Base-by-base conservation (phyloP, 2,888 invertebrate species). In the Tenthredo distinguenda region DNA sequence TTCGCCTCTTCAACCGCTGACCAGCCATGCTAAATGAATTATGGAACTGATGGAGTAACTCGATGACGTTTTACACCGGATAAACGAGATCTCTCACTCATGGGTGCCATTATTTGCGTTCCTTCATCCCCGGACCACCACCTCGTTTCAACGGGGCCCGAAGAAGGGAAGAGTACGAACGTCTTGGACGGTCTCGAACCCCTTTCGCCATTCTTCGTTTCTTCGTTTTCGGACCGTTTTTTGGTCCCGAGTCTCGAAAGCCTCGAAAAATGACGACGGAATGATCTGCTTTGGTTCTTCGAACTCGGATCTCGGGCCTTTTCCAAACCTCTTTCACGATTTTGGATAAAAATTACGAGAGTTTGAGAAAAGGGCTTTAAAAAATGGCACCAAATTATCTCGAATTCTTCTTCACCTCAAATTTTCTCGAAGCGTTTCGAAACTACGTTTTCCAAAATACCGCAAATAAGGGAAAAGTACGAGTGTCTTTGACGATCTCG, bases 21-120 rank as follows among this genome's bases (percentile, higher is more conserved):
- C 62, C 21, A 15, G 12, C 1, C 21, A 10, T 62, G 21, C 68
- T 12, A 12, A 43, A 21, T 74, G 43, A 43, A 12, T 40, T 21
- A 74, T 74, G 6, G 21, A 26, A n/a, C n/a, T 74, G 26, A 40
- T 74, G 74, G 34, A 68, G 34, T 68, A n/a, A 74, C 74, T 47
- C 12, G n/a, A 55, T 55, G 55, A 55, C 34, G 37, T 26, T 62
- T 31, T 5, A 34, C n/a, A 72, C 72, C n/a, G 72, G 72, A 72
- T 37, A 72, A 40, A 72, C 72, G 2, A 72, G 72, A 34, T 72
- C n/a, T 37, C 72, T 72, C 37, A 34, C 37, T 34, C 18, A 72
- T 37, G 55, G 55, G n/a, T 26, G 21, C 40, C 12, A 4, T 74
- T 74, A 37, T 72, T 72, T 72, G n/a, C 43, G 43, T 37, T 10